Evolutionary conservation across 2,888 invertebrate genomes (phyloP), one percentile per base, ranked within the genome.

Genomic region (Rhyacophila evoluta): DNA sequence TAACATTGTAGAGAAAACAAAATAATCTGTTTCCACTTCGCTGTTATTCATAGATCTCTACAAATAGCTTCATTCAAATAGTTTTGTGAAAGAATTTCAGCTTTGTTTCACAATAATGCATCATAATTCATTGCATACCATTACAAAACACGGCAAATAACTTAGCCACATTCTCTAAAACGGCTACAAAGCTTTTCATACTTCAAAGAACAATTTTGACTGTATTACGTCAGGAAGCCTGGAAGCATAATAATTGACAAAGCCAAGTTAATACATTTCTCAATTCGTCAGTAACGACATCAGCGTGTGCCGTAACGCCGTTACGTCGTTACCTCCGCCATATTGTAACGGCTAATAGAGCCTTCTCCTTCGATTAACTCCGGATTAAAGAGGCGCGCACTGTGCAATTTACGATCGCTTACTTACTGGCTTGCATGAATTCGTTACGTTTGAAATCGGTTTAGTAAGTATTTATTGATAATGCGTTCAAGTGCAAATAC

Each of bases 291-390:
- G 74, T 74, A 37, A 68, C 69, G 68, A 74, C 36, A 68, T 36
- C 74, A 74, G 67, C 68, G 67, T 27, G 74, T 36, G 37, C 38
- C 6, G 67, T 68, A 68, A 74, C 74, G 37, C 38, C 6, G 67
- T 68, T 39, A 74, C 74, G 67, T 12, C 39, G 73, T 73, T 73
- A 39, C 73, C 74, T 68, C 68, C 72, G 72, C 29, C 55, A 55
- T 55, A 74, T 67, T 41, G 39, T 73, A 33, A n/a, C 74, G 36
- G 74, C 74, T 74, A 74, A 74, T 74, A 29, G 74, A 74, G 74
- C 68, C 36, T 74, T 74, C 68, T 36, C 74, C 68, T 74, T 74
- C 74, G 25, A 74, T 74, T 68, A 74, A 74, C 74, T 67, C 39
- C 68, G 74, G 33, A 69, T 37, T 74, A 68, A 39, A 36, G 36